Evolutionary conservation across 2,113 vertebrate species (phyloP), one percentile per base, ranked within the genome.

Genomic region (Myiozetetes cayanensis): DNA sequence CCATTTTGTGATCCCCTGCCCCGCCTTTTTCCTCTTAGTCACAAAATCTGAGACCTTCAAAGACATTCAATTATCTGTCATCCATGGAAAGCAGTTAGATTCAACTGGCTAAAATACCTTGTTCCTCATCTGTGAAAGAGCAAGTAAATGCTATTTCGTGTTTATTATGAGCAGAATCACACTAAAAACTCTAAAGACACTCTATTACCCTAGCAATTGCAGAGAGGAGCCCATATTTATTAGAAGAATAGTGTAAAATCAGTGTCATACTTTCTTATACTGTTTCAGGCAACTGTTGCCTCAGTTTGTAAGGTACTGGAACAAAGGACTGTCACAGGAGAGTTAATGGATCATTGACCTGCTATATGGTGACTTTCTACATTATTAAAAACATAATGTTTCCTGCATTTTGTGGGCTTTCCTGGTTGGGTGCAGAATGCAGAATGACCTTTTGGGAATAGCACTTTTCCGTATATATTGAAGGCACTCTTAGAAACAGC

Each of bases 331-430:
- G 93, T 85, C 85, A 88, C 72, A 70, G 49, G 82, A 79, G 78
- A 88, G 39, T 83, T 77, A 95, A 92, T 88, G 90, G 87, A 77
- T 87, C 90, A 56, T 83, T 96, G 92, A 91, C 87, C 52, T 91
- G 39, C 68, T 91, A 33, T 66, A 63, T 4, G 2, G 47, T 91
- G 93, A 93, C 87, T 78, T 96, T 89, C 81, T 90, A 63, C 61
- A 28, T 95, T 91, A 93, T 97, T 94, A 77, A 93, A 96, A 95
- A 47, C 65, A 47, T 78, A 39, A 53, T 74, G 56, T 66, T 93
- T 76, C 33, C 50, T 67, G 2, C 71, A 44, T 86, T 88, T 80
- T 77, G 81, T 81, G 79, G 30, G 67, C 71, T 90, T 63, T 88
- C 22, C 72, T 86, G 39, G 80, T 91, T 77, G 50, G 39, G 55